Conservation (phyloP, 2,888 invertebrate species). For the Ptychoptera contaminata region DNA sequence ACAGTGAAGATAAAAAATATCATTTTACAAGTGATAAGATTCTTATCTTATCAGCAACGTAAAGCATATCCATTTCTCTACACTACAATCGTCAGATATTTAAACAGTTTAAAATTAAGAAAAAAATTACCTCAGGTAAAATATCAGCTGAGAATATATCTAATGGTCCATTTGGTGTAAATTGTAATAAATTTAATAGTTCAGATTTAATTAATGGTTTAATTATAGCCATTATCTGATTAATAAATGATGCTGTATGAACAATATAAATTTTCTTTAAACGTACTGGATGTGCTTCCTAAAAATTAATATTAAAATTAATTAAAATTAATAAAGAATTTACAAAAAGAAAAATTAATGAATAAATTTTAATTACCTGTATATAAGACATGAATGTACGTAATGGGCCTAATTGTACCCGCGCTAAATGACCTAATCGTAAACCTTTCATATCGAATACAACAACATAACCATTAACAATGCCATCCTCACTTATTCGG, state of each 20-base stretch:
- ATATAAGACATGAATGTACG: constrained; percentile 50
- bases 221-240: constrained; percentile 49
- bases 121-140: constrained; percentile 13
- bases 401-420: constrained; percentile 44
- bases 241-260: constrained; percentile 49
- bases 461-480: constrained; percentile 42
- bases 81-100: too few relatives aligned
- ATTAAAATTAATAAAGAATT: background rate
- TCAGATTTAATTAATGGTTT: constrained; percentile 48
- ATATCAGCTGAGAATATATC: constrained; percentile 14
- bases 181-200: constrained; percentile 41
- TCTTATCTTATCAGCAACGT: too few relatives aligned
- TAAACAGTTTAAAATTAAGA: too few relatives aligned
- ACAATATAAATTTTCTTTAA: constrained; percentile 49
- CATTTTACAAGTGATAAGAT: too few relatives aligned
- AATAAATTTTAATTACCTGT: constrained; percentile 30
- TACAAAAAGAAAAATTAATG: constrained; percentile 15
- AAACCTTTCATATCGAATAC: constrained; percentile 54
- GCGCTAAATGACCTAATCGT: constrained; percentile 45
- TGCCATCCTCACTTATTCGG: constrained; percentile 42
- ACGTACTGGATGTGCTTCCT: constrained; percentile 46
- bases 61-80: too few relatives aligned
- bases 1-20: too few relatives aligned
- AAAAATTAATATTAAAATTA: constrained; percentile 10
- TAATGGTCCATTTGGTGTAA: constrained; percentile 36